Conservation (phyloP, 2,888 invertebrate genomes). For the Noctua comes region DNA sequence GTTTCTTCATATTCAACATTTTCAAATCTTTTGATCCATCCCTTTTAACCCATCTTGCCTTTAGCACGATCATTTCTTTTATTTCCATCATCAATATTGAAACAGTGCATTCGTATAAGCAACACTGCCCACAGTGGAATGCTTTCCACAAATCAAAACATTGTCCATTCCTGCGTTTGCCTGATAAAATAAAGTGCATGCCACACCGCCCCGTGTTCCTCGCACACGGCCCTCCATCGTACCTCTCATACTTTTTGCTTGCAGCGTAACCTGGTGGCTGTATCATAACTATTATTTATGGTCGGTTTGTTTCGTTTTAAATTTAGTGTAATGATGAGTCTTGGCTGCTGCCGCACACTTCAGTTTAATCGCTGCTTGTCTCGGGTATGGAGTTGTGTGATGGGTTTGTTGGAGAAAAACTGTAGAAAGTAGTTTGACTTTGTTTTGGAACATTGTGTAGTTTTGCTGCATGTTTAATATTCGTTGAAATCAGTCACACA, state of each 20-base stretch:
- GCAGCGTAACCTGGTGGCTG: slow-evolving; percentile 83
- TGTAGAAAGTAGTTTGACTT: neutral
- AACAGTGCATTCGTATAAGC: neutral
- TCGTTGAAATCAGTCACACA: neutral
- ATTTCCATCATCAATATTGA: neutral
- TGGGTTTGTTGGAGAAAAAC: slow-evolving; percentile 29
- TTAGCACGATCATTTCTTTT: neutral
- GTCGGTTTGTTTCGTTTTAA: slow-evolving; percentile 84
- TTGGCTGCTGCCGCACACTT: slow-evolving; percentile 70
- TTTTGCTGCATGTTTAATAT: neutral
- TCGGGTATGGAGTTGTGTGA: slow-evolving; percentile 36
- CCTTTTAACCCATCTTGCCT: neutral
- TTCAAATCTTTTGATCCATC: neutral
- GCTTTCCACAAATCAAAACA: slow-evolving; percentile 24
- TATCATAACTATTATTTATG: slow-evolving; percentile 85
- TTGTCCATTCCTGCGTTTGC: slow-evolving; percentile 37
- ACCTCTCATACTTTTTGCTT: slow-evolving; percentile 74
- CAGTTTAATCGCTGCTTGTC: slow-evolving; percentile 65
- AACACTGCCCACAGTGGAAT: neutral
- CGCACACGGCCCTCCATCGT: slow-evolving; percentile 44
- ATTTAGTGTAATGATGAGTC: slow-evolving; percentile 83
- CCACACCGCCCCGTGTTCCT: slow-evolving; percentile 32
- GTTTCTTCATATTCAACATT: neutral
- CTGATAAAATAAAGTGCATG: slow-evolving; percentile 56
- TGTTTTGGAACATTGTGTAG: neutral